Base-by-base conservation (phyloP, 1,140 invertebrate genomes). In the Drosophila cardini region DNA sequence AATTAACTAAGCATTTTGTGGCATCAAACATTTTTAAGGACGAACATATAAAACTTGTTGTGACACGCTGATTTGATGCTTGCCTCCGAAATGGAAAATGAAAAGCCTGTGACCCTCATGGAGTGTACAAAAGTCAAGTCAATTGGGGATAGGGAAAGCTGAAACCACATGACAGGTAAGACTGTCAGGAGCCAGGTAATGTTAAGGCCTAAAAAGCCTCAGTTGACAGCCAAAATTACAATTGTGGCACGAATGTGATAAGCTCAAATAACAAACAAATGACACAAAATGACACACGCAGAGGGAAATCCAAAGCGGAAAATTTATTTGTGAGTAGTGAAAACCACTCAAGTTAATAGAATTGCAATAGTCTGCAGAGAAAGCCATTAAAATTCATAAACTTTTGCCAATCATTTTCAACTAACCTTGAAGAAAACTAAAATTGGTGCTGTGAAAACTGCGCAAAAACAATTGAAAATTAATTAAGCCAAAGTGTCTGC, bases 1-100 rank as follows among this genome's bases (percentile, higher is more conserved):
- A 81, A 78, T 85, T 78, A 81, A 75, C 70, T 81, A 76, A 86
- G 65, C 61, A 86, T 76, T 86, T 78, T 67, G 68, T 60, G 78
- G 75, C 68, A 81, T 86, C 18, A 50, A 86, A 78, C n/a, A n/a
- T 68, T 78, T 72, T 70, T 50, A 86, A 78, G 32, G 18, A 18
- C 15, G 38, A 32, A 18, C 68, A 81, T 68, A 61, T 45, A 21
- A 26, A 72, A 50, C 46, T 50, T 42, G 36, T 56, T 57, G 52
- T 56, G 43, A 58, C 69, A 52, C 58, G 36, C 62, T 52, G 62
- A 72, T 72, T 72, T 72, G 4, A 43, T 53, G 34, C 48, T 48
- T 18, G 36, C 8, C 52, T 34, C 68, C 1, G 3, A 26, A 26
- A 26, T 26, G 21, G 21, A 26, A 16, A 45, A 48, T 65, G 34